Evolutionary conservation across 2,797 vertebrate genomes (phyloP).

Genomic region (Xenentodon cancila): DNA sequence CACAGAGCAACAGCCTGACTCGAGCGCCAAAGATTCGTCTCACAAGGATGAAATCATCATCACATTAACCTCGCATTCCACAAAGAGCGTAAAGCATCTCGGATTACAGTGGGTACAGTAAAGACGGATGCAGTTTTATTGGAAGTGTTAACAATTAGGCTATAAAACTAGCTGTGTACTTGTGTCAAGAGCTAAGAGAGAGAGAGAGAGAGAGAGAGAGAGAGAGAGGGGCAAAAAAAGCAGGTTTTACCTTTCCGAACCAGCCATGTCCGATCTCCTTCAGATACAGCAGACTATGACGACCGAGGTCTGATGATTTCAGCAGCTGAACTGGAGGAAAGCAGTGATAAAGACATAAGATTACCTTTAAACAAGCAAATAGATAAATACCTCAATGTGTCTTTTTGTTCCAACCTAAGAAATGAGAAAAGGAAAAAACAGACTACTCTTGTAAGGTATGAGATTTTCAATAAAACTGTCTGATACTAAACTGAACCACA

Average conservation of each 20-base stretch:
- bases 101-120: constrained; percentile 11
- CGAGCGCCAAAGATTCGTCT: constrained; percentile 46
- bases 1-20: constrained; percentile 29
- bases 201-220: no score
- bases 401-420: background rate
- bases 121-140: no score
- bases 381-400: background rate
- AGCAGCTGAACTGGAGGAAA: constrained; percentile 88
- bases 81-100: constrained; percentile 12
- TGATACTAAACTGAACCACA: background rate
- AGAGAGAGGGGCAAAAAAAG: background rate
- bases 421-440: background rate
- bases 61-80: constrained; percentile 60
- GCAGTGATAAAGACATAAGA: constrained; percentile 20
- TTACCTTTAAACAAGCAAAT: constrained; percentile 12
- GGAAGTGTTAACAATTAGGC: background rate
- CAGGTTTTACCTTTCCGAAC: constrained; percentile 94
- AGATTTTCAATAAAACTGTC: no score
- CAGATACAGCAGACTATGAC: constrained; percentile 94
- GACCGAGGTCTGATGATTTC: constrained; percentile 91
- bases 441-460: background rate
- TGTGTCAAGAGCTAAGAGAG: background rate
- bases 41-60: constrained; percentile 45
- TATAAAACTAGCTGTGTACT: background rate
- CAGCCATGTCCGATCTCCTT: constrained; percentile 96